phyloP scores from a whole-genome alignment of 2,113 vertebrate species.

The Pluvianellus socialis region DNA sequence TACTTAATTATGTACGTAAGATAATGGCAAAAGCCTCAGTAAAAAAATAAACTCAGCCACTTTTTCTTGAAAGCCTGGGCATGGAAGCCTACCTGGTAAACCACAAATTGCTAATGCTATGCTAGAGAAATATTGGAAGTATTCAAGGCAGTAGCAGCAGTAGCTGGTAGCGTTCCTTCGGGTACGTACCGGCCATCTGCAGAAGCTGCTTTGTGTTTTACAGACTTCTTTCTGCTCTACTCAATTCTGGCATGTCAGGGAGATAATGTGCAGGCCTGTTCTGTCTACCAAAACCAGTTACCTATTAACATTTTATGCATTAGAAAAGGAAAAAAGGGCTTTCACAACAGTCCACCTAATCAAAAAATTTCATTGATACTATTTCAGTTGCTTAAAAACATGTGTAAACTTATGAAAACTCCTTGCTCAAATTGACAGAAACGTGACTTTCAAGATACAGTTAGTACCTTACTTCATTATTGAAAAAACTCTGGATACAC shows the following conservation, averaged over 20 bases:
- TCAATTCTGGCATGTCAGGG: neutral
- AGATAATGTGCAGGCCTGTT: neutral
- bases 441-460: neutral
- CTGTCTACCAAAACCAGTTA: neutral
- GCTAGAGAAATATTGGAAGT: neutral
- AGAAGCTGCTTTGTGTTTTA: neutral
- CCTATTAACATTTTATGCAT: neutral
- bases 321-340: neutral
- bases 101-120: neutral
- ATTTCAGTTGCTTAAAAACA: neutral
- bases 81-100: neutral
- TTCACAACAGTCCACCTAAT: neutral
- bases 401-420: rapidly evolving
- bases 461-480: neutral
- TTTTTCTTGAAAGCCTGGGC: neutral
- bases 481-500: neutral
- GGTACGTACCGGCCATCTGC: neutral
- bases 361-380: neutral
- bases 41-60: neutral
- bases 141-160: neutral
- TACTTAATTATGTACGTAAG: neutral
- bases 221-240: neutral
- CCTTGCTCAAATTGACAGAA: neutral
- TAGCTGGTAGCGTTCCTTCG: neutral
- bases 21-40: neutral